These are phyloP conservation scores for Periophthalmus magnuspinnatus DNA, from an alignment of 2,797 vertebrate genomes.

Conservation along the genomic window DNA sequence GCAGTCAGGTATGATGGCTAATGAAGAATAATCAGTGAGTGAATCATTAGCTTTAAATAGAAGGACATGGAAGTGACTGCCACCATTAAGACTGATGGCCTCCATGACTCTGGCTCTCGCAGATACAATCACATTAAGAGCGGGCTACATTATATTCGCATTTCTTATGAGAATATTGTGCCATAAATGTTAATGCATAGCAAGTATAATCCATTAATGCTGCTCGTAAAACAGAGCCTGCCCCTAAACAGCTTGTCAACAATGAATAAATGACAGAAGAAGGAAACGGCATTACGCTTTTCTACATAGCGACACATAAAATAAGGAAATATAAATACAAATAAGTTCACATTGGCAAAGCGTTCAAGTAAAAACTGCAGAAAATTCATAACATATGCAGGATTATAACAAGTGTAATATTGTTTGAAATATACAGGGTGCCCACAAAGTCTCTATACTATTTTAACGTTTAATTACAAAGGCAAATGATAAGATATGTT, in stretches of 20 bases:
- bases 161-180: background rate
- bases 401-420: no score
- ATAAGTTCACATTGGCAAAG: background rate
- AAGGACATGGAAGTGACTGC: conserved; percentile 44
- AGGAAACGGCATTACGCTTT: no score
- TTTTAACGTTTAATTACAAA: no score
- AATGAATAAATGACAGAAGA: background rate
- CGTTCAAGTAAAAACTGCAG: background rate
- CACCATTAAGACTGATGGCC: conserved; percentile 35
- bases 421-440: no score
- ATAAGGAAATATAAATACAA: background rate
- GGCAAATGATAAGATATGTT: no score
- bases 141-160: background rate
- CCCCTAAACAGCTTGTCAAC: conserved; percentile 1
- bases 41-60: conserved; percentile 56
- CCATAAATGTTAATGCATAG: background rate
- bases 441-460: no score
- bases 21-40: conserved; percentile 69
- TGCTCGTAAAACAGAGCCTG: background rate
- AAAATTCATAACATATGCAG: background rate
- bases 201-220: conserved; percentile 9
- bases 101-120: conserved; percentile 1
- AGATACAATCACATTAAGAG: conserved; percentile 22
- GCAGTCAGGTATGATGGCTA: conserved; percentile 53
- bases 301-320: background rate